Percentiles rank a stretch among this genome's conserved stretches.
Evolutionary conservation across 2,113 vertebrate species (phyloP).

Genomic region (Mus pahari): DNA sequence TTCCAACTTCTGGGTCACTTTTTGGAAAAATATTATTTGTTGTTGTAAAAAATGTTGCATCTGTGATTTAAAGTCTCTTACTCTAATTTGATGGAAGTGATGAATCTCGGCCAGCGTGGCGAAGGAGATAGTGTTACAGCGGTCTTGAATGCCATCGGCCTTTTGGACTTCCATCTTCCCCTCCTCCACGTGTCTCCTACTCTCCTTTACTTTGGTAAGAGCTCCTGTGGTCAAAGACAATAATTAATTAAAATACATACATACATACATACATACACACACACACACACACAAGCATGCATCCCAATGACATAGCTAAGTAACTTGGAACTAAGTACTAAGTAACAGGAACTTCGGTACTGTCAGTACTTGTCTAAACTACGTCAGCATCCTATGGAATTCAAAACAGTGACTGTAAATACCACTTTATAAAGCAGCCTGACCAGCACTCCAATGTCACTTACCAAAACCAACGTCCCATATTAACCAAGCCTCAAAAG

Average conservation of each 20-base stretch:
- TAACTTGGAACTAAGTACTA: too few species aligned
- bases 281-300: too few species aligned
- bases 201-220: slow-evolving; percentile 98
- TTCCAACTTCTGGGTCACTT: slow-evolving; percentile 96
- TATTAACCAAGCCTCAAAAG: neutral
- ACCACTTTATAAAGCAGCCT: neutral
- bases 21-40: slow-evolving; percentile 98
- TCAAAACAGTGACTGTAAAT: neutral
- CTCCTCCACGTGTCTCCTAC: slow-evolving; percentile 96
- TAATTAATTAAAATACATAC: neutral
- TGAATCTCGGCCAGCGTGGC: slow-evolving; percentile 99
- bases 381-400: neutral
- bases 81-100: slow-evolving; percentile 97
- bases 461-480: neutral
- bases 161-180: slow-evolving; percentile 97
- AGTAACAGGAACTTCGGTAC: neutral
- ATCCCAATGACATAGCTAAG: neutral
- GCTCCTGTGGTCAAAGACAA: slow-evolving; percentile 90
- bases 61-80: slow-evolving; percentile 96
- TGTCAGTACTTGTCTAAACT: neutral
- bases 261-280: too few species aligned
- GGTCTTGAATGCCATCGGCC: slow-evolving; percentile 94
- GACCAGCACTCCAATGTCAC: neutral
- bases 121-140: slow-evolving; percentile 98
- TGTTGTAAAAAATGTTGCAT: slow-evolving; percentile 98